phyloP scores from a whole-genome alignment of 2,797 vertebrate genomes.

The Pseudochirops corinnae region DNA sequence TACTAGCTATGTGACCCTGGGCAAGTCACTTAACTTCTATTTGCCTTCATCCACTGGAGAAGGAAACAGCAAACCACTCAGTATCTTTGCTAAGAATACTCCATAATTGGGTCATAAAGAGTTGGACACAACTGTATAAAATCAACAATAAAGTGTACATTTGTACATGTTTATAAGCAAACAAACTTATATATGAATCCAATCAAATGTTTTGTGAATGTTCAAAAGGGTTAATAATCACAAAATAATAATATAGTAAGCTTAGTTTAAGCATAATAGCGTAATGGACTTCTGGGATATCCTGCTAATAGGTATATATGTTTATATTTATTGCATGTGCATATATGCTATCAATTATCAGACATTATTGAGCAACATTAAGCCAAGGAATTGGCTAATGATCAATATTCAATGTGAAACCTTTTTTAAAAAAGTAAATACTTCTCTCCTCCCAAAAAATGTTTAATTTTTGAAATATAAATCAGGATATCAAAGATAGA shows the following conservation, averaged over 20 bases:
- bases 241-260: neutral
- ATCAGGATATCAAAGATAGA: too few species aligned
- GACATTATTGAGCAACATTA: slow-evolving; percentile 19
- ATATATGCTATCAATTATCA: slow-evolving; percentile 1
- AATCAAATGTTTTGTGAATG: neutral
- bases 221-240: neutral
- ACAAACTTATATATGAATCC: neutral
- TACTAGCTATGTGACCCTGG: neutral
- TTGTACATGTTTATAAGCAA: neutral
- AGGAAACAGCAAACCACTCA: neutral
- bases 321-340: neutral
- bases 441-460: neutral
- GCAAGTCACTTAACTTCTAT: neutral
- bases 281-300: neutral
- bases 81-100: neutral
- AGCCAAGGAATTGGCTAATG: slow-evolving; percentile 5
- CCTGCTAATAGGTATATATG: neutral
- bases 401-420: neutral
- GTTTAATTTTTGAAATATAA: neutral
- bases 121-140: neutral
- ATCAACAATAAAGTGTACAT: neutral
- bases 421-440: neutral
- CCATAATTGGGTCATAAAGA: neutral
- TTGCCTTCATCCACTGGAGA: neutral
- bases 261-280: neutral